Base-by-base conservation (phyloP, 2,888 invertebrate species). In the Drosophila helvetica region DNA sequence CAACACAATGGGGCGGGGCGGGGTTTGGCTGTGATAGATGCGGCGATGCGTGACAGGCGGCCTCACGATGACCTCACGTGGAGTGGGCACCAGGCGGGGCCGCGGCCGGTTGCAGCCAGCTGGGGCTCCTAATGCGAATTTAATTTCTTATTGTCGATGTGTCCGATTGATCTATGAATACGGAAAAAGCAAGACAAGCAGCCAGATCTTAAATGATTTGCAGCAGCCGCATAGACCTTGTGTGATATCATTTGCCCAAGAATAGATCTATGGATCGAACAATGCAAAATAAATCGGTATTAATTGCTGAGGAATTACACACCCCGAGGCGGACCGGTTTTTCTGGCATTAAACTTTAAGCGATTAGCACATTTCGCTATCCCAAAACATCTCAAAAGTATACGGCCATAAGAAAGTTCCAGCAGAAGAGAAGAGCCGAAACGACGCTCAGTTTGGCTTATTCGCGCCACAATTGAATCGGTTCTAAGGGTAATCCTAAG, bases 291-390 rank as follows among this genome's bases (percentile, higher is more conserved):
- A 73, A 60, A 52, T 54, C 42, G 52, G 52, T 47, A 30, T 74
- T 62, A 55, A 61, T 55, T 63, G 57, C 63, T 65, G 18, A 53
- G 43, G 46, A 17, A 54, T 46, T 67, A 38, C 33, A 48, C 52
- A 54, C 52, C 59, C 43, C 62, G 54, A 42, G 45, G 10, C n/a
- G 22, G 56, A 86, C 86, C 67, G 80, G 86, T 80, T 80, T 42
- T 33, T 38, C 64, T 30, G 15, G 57, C 30, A 71, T 43, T 53
- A 25, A 71, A 38, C 42, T 8, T 12, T 30, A 17, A 17, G 55
- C 10, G 42, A 71, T 45, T 52, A 52, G 43, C 51, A 12, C 47
- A 75, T 63, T 78, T 78, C 47, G 51, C 63, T 59, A 59, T 73
- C 33, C 47, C 47, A 45, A 30, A 48, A 51, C 25, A 15, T 17